These are phyloP conservation scores for Varanus salvator DNA, from an alignment of 2,113 vertebrate species.

Conservation along the genomic window DNA sequence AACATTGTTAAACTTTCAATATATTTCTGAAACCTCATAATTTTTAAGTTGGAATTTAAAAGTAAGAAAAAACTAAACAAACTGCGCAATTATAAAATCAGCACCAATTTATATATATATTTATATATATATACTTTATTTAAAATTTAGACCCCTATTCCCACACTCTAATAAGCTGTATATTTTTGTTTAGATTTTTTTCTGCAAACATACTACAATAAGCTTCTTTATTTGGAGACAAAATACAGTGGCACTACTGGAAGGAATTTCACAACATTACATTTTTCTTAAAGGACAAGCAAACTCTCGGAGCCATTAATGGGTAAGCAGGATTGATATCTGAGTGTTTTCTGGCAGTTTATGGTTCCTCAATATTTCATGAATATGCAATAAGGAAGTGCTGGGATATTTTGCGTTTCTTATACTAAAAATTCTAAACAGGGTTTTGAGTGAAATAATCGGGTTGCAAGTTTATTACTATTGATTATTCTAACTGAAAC, in stretches of 20 bases:
- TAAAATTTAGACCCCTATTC: slow-evolving; percentile 99
- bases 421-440: slow-evolving; percentile 77
- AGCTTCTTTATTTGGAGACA: slow-evolving; percentile 93
- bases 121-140: slow-evolving; percentile 95
- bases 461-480: slow-evolving; percentile 72
- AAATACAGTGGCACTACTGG: slow-evolving; percentile 98
- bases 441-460: slow-evolving; percentile 78
- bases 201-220: slow-evolving; percentile 93
- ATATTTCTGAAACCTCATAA: slow-evolving; percentile 98
- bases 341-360: slow-evolving; percentile 78
- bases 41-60: slow-evolving; percentile 96
- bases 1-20: slow-evolving; percentile 95
- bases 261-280: slow-evolving; percentile 89
- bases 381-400: slow-evolving; percentile 80
- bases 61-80: slow-evolving; percentile 94
- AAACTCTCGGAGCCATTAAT: slow-evolving; percentile 84
- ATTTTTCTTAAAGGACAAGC: slow-evolving; percentile 90
- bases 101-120: slow-evolving; percentile 99
- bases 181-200: slow-evolving; percentile 88
- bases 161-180: slow-evolving; percentile 99
- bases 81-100: slow-evolving; percentile 99
- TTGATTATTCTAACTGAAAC: slow-evolving; percentile 76
- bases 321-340: slow-evolving; percentile 79
- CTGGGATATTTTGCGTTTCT: slow-evolving; percentile 73
- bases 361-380: slow-evolving; percentile 75